These are phyloP conservation scores for Elaphurus davidianus DNA, from an alignment of 2,113 vertebrate genomes.

Conservation along the genomic window DNA sequence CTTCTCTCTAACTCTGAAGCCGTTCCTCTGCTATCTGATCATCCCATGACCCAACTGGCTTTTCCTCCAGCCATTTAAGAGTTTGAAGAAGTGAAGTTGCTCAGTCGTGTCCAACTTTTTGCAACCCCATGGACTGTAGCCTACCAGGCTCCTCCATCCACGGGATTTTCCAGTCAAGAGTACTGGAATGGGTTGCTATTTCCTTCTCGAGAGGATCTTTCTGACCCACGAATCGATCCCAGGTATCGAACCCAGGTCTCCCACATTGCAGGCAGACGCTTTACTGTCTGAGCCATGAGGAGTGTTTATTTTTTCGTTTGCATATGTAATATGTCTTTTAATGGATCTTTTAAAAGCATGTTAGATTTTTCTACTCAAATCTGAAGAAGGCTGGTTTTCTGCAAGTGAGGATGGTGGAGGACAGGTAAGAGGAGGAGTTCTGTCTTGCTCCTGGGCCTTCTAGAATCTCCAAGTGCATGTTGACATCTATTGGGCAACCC, in stretches of 20 bases:
- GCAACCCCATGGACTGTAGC: too few species aligned
- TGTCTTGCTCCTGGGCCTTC: neutral
- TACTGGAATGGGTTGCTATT: too few species aligned
- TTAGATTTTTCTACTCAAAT: neutral
- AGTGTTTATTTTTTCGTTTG: neutral
- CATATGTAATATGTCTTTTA: neutral
- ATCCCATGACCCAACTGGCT: slow-evolving; percentile 41
- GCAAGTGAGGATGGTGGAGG: neutral
- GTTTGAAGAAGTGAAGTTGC: neutral
- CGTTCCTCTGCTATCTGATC: slow-evolving; percentile 12
- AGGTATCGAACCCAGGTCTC: too few species aligned
- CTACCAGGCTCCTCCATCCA: too few species aligned
- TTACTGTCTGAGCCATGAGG: too few species aligned
- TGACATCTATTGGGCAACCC: neutral
- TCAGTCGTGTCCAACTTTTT: too few species aligned
- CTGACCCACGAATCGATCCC: too few species aligned
- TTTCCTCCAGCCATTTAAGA: slow-evolving; percentile 53
- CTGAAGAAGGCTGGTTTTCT: neutral
- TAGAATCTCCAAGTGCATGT: neutral
- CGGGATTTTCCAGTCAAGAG: too few species aligned
- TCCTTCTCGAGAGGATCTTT: too few species aligned
- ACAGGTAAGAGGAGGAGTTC: rapidly evolving
- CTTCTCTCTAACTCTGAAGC: rapidly evolving
- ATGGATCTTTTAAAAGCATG: neutral
- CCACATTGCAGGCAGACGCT: too few species aligned